phyloP scores from a whole-genome alignment of 2,888 invertebrate genomes.

The Eristalis pertinax region DNA sequence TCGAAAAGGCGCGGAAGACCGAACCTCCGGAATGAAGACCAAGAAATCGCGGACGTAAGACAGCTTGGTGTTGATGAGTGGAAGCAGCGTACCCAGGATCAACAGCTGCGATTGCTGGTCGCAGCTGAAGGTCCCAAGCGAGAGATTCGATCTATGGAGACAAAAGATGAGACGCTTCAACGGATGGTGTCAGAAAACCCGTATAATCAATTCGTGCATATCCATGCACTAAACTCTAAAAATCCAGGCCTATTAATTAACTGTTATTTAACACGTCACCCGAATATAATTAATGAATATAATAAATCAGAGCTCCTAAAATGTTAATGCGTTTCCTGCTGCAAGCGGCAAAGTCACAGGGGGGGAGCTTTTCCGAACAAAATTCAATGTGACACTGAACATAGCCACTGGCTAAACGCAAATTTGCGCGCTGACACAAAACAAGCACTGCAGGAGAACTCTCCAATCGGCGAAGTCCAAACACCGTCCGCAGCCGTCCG shows the following conservation, averaged over 20 bases:
- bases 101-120: too few species aligned
- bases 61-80: too few species aligned
- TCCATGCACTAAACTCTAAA: background rate
- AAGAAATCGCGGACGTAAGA: too few species aligned
- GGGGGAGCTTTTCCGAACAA: background rate
- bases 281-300: slow-evolving; percentile 35
- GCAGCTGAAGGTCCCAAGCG: too few species aligned
- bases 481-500: background rate
- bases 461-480: slow-evolving; percentile 24
- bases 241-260: slow-evolving; percentile 38
- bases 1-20: too few species aligned
- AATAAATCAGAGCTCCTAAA: slow-evolving; percentile 43
- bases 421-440: slow-evolving; percentile 35
- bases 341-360: slow-evolving; percentile 1
- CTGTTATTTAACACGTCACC: slow-evolving; percentile 29
- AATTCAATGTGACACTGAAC: slow-evolving; percentile 41
- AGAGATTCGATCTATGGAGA: too few species aligned
- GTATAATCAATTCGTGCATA: background rate
- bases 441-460: slow-evolving; percentile 50
- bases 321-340: slow-evolving; percentile 41
- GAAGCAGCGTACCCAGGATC: too few species aligned
- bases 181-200: too few species aligned
- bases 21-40: too few species aligned
- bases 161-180: too few species aligned
- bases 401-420: slow-evolving; percentile 28